Conservation (phyloP, 2,888 invertebrate species). For the Patella caerulea region DNA sequence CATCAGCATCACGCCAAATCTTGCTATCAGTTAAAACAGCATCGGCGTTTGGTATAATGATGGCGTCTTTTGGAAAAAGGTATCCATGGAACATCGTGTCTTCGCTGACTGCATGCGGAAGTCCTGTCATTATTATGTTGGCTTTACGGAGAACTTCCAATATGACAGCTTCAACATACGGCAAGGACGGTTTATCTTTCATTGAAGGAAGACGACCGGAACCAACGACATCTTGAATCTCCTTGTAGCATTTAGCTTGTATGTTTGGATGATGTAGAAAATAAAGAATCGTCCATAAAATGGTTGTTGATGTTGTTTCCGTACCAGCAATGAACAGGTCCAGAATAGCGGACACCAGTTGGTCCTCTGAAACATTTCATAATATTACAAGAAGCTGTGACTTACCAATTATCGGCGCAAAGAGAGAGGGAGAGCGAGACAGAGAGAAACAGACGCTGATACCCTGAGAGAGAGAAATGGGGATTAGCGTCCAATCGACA, state of each 20-base stretch:
- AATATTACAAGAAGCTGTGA: no score
- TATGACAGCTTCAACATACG: conserved; percentile 58
- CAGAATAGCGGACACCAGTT: conserved; percentile 34
- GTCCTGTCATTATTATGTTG: conserved; percentile 46
- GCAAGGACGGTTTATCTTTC: conserved; percentile 41
- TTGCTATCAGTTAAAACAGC: conserved; percentile 47
- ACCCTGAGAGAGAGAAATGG: no score
- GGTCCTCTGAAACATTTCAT: conserved; percentile 28
- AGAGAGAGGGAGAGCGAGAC: no score
- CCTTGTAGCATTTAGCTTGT: conserved; percentile 38
- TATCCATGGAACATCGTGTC: conserved; percentile 56
- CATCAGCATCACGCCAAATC: conserved; percentile 46
- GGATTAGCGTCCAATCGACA: no score
- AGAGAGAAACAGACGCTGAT: no score
- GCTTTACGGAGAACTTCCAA: conserved; percentile 54
- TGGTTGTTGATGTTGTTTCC: conserved; percentile 86
- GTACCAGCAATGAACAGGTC: conserved; percentile 57
- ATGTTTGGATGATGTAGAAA: conserved; percentile 83
- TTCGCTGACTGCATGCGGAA: conserved; percentile 43
- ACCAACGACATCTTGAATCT: conserved; percentile 66
- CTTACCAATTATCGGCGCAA: no score
- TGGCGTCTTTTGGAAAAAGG: conserved; percentile 55
- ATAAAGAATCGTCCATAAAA: conserved; percentile 86
- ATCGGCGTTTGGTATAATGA: conserved; percentile 47
- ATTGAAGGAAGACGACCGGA: conserved; percentile 38